Percentiles rank a stretch among this genome's conserved stretches.
These are phyloP conservation scores for Erythrolamprus reginae DNA, from an alignment of 2,113 vertebrate genomes.

Conservation along the genomic window DNA sequence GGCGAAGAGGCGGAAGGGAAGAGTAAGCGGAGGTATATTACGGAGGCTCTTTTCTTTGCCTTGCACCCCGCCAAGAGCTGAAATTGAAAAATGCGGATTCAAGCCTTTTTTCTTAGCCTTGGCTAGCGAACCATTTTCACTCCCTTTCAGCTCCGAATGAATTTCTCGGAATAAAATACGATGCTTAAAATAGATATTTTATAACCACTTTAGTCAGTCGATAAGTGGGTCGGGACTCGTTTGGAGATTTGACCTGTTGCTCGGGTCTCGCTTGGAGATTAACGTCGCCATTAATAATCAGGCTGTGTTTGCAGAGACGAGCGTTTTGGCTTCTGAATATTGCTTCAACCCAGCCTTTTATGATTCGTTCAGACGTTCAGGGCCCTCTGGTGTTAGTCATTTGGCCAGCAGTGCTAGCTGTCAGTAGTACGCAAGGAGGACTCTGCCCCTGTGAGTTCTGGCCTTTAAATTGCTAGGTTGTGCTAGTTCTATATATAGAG, in stretches of 20 bases:
- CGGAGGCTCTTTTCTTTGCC: background rate
- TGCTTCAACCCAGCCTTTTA: background rate
- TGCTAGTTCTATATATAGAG: background rate
- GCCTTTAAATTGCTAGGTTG: background rate
- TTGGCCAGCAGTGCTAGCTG: background rate
- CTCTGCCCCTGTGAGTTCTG: background rate
- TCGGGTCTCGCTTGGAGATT: background rate
- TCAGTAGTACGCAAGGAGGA: background rate
- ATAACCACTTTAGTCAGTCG: background rate
- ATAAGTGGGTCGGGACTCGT: too few species aligned
- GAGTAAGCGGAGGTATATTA: background rate
- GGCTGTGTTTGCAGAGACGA: background rate
- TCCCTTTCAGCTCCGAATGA: background rate
- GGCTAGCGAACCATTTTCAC: background rate
- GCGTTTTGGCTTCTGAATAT: background rate
- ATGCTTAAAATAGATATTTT: background rate
- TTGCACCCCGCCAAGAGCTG: background rate
- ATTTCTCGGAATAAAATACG: background rate
- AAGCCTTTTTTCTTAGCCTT: background rate
- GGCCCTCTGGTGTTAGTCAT: background rate
- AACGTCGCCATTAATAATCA: background rate
- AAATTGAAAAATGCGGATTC: background rate
- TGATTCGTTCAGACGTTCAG: background rate
- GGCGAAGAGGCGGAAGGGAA: background rate
- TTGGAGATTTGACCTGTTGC: background rate